These are phyloP conservation scores for Thalassophryne amazonica DNA, from an alignment of 2,797 vertebrate genomes.

Conservation along the genomic window DNA sequence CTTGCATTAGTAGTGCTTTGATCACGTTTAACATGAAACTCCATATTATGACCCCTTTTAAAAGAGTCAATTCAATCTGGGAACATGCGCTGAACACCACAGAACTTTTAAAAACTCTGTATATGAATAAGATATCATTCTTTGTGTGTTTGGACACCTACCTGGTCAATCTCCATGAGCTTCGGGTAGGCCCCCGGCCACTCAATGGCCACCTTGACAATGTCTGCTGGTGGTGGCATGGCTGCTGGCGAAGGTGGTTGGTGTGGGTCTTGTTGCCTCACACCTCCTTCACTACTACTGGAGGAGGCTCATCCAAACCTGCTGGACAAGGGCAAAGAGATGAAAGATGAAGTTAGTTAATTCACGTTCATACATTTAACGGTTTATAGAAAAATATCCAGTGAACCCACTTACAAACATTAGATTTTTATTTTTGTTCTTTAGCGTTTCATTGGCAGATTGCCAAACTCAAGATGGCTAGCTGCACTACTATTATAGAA, in stretches of 20 bases:
- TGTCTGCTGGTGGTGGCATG: conserved; percentile 95
- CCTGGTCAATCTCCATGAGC: conserved; percentile 99
- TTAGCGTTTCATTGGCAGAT: not conserved
- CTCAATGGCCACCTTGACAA: conserved; percentile 97
- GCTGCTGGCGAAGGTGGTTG: conserved; percentile 42
- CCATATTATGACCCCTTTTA: too few species aligned
- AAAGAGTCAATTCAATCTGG: too few species aligned
- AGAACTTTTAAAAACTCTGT: not conserved
- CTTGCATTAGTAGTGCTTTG: too few species aligned
- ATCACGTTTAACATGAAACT: too few species aligned
- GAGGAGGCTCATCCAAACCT: conserved; percentile 84
- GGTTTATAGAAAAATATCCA: conserved; percentile 1
- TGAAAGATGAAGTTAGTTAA: not conserved
- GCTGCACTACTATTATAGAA: not conserved
- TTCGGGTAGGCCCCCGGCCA: conserved; percentile 96
- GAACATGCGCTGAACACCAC: too few species aligned
- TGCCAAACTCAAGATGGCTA: not conserved
- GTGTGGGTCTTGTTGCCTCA: conserved; percentile 57
- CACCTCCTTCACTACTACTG: conserved; percentile 55
- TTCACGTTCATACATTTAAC: not conserved
- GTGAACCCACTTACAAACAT: not conserved
- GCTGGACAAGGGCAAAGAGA: conserved; percentile 18
- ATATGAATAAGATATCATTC: not conserved
- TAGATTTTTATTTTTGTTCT: not conserved
- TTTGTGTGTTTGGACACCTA: conserved; percentile 59